A percentile compares a stretch with the other conserved stretches of the same genome.
Evolutionary conservation across 2,888 invertebrate species (phyloP).

Genomic region (Amblyjoppa proteus): DNA sequence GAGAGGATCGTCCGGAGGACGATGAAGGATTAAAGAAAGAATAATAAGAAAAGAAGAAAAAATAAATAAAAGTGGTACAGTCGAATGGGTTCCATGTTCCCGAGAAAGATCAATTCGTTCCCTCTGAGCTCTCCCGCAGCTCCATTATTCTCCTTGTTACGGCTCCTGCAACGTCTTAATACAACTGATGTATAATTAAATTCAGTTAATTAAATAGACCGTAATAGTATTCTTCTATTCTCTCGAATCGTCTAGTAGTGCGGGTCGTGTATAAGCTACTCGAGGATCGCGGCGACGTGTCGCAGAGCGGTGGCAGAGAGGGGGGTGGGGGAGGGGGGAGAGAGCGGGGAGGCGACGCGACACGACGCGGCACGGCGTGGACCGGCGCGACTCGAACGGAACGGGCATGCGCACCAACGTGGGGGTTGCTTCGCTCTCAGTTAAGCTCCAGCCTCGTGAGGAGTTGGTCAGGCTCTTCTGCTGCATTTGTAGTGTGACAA

Average conservation of each 20-base stretch:
- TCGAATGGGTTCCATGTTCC: background rate
- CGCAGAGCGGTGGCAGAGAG: slow-evolving; percentile 68
- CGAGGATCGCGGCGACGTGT: slow-evolving; percentile 13
- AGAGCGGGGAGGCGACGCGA: slow-evolving; percentile 16
- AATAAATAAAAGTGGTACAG: slow-evolving; percentile 4
- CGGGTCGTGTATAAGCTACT: slow-evolving; percentile 14
- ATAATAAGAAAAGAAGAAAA: slow-evolving; percentile 12
- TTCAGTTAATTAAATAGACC: slow-evolving; percentile 1
- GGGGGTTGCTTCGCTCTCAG: slow-evolving; percentile 77
- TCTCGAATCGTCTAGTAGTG: slow-evolving; percentile 41
- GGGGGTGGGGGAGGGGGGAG: slow-evolving; percentile 38
- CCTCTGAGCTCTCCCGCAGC: background rate
- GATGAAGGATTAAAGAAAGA: slow-evolving; percentile 19
- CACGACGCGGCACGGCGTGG: slow-evolving; percentile 42
- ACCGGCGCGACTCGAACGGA: slow-evolving; percentile 34
- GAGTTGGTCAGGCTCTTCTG: slow-evolving; percentile 79
- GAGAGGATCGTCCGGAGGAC: slow-evolving; percentile 34
- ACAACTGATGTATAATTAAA: background rate
- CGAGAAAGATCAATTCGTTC: background rate
- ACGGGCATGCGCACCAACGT: slow-evolving; percentile 71
- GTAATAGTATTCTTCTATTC: slow-evolving; percentile 44
- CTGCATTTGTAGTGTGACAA: slow-evolving; percentile 64
- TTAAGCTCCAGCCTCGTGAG: slow-evolving; percentile 80
- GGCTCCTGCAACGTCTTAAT: background rate
- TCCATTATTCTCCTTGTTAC: background rate